Base-by-base conservation (phyloP, 2,888 invertebrate species). In the Empis stercorea region DNA sequence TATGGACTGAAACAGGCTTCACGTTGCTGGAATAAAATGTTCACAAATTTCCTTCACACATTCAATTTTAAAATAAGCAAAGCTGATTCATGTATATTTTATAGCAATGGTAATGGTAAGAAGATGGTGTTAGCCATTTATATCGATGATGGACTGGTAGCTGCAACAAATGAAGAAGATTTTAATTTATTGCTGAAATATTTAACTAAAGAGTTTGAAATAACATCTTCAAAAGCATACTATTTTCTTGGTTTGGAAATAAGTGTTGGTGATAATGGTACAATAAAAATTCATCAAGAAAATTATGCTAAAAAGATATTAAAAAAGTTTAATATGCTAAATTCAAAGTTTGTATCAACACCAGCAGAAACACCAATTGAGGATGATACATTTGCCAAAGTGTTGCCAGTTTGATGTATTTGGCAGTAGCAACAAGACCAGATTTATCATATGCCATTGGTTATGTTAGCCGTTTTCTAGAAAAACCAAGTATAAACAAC, bases 41-140 rank as follows among this genome's bases (percentile, higher is more conserved):
- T 60, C 36, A 52, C 49, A 11, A 30, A 50, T 13, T 55, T 58
- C 30, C 37, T 59, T 17, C 23, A 48, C 3, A 54, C 47, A 37
- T 55, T 57, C 50, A 51, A 52, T 15, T 51, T 59, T 20, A 51
- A 51, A 41, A 46, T 54, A 41, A 55, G 53, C 44, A 39, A 45
- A 17, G 49, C 52, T n/a, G 61, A 61, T 52, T 51, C 55, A 16
- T 59, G 61, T 47, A 54, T 61, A 9, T 60, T 55, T 47, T 15
- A 46, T 30, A 46, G 48, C 13, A 32, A 50, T 38, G 44, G 45
- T 37, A 46, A 42, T 17, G 43, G 49, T 36, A 44, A n/a, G 10
- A 43, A 39, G n/a, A n/a, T n/a, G n/a, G n/a, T n/a, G n/a, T n/a
- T n/a, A n/a, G n/a, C n/a, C n/a, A n/a, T n/a, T n/a, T n/a, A n/a